Conservation (phyloP, 2,113 vertebrate species). For the Uria lomvia region DNA sequence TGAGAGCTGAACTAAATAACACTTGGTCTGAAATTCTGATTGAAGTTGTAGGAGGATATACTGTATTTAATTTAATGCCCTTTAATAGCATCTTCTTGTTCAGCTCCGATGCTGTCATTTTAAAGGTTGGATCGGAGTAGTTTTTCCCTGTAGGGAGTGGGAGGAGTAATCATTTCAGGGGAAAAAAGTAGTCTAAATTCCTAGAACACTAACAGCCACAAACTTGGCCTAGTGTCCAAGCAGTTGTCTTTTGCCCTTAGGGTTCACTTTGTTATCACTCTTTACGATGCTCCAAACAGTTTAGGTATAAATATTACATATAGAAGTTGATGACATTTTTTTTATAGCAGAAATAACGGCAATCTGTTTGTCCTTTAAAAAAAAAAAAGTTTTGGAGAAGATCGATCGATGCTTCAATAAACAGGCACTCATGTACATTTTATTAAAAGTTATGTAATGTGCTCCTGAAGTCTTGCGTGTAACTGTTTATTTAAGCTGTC, state of each 20-base stretch:
- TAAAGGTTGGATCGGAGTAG: constrained; percentile 82
- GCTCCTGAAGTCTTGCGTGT: neutral
- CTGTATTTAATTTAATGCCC: constrained; percentile 91
- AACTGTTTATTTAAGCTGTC: constrained; percentile 6
- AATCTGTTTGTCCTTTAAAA: neutral
- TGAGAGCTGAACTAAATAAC: constrained; percentile 90
- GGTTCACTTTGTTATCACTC: constrained; percentile 51
- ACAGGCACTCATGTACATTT: neutral
- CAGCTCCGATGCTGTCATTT: constrained; percentile 82
- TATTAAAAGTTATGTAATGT: neutral
- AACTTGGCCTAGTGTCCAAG: constrained; percentile 71
- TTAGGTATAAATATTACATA: constrained; percentile 41
- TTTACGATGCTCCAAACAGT: constrained; percentile 47
- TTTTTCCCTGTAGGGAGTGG: constrained; percentile 74
- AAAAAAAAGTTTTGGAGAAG: neutral
- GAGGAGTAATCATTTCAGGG: constrained; percentile 66
- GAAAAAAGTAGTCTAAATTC: constrained; percentile 66
- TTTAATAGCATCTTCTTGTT: constrained; percentile 87
- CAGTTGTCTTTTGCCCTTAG: constrained; percentile 65
- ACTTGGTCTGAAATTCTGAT: constrained; percentile 88
- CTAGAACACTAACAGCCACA: constrained; percentile 61
- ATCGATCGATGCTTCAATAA: neutral
- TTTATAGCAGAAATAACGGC: constrained; percentile 24
- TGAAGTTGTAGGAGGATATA: constrained; percentile 88
- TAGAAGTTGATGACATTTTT: constrained; percentile 40